Evolutionary conservation across 2,888 invertebrate species (phyloP).

Genomic region (Drosophila fulvimacula): DNA sequence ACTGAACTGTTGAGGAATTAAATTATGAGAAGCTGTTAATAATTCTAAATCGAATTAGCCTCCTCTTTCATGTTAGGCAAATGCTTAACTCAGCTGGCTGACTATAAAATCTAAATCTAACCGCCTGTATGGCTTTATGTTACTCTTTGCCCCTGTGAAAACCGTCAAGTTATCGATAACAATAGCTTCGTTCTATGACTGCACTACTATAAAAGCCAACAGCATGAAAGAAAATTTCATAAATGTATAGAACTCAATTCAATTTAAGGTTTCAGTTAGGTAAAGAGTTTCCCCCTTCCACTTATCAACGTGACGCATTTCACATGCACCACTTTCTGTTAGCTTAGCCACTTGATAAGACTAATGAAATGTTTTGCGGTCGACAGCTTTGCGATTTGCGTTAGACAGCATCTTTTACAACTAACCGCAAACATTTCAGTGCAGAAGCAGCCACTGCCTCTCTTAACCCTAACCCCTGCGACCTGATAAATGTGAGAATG

Average conservation of each 20-base stretch:
- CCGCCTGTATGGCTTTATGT: neutral
- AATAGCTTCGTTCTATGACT: neutral
- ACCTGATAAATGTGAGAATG: slow-evolving; percentile 34
- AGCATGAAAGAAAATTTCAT: neutral
- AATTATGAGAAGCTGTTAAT: neutral
- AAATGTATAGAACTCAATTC: neutral
- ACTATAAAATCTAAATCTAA: neutral
- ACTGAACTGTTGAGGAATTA: neutral
- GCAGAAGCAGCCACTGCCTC: neutral
- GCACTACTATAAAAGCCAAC: neutral
- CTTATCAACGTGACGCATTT: slow-evolving; percentile 6
- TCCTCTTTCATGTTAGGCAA: neutral
- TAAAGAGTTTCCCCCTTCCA: slow-evolving; percentile 5
- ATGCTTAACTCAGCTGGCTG: neutral
- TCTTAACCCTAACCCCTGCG: slow-evolving; percentile 3
- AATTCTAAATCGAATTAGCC: too few relatives aligned
- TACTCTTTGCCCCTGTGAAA: neutral
- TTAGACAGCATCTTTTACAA: slow-evolving; percentile 17
- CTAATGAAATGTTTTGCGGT: slow-evolving; percentile 59
- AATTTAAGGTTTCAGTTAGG: neutral
- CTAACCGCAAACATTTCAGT: slow-evolving; percentile 64
- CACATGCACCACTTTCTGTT: neutral
- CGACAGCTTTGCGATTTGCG: slow-evolving; percentile 29
- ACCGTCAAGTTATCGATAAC: slow-evolving; percentile 1
- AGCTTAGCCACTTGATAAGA: slow-evolving; percentile 29